Base-by-base conservation (phyloP, 2,888 invertebrate species). In the Scotopteryx bipunctaria region DNA sequence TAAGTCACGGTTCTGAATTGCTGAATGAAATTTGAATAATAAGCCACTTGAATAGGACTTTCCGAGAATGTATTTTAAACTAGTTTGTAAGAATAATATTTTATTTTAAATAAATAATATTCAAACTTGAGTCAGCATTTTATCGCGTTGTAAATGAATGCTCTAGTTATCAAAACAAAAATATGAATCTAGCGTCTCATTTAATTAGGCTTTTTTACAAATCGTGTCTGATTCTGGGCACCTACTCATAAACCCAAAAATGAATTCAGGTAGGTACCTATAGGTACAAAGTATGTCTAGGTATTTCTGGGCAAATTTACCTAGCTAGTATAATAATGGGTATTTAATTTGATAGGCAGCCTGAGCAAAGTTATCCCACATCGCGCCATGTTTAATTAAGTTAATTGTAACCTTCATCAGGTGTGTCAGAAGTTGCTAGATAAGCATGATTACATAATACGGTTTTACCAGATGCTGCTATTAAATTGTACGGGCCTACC, bases 401-500 rank as follows among this genome's bases (percentile, higher is more conserved):
- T n/a, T 38, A 19, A 38, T 27, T 9, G 6, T 46, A n/a, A 27
- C 21, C 37, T 14, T 29, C 40, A 40, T 35, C 40, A 51, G 35
- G 45, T 29, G 38, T 23, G 33, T 5, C 29, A 35, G 35, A 37
- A 17, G 37, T 44, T 37, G 3, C 27, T 45, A 17, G 27, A 35
- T 51, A 37, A 33, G 40, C 33, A 9, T 31, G 29, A 43, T 37
- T 32, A 21, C 21, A 15, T 40, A 32, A 17, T 33, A 31, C 16
- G 25, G 36, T 41, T 48, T 25, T 31, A 41, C 23, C 45, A 52
- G 41, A 52, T 46, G 45, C 25, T 41, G 15, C n/a, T 19, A 5
- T 17, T 27, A 19, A 42, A 11, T 42, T 19, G 44, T 44, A n/a
- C n/a, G n/a, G n/a, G n/a, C n/a, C n/a, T 38, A 44, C 3, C 9